phyloP scores from a whole-genome alignment of 2,797 vertebrate species.

The Ara ararauna region DNA sequence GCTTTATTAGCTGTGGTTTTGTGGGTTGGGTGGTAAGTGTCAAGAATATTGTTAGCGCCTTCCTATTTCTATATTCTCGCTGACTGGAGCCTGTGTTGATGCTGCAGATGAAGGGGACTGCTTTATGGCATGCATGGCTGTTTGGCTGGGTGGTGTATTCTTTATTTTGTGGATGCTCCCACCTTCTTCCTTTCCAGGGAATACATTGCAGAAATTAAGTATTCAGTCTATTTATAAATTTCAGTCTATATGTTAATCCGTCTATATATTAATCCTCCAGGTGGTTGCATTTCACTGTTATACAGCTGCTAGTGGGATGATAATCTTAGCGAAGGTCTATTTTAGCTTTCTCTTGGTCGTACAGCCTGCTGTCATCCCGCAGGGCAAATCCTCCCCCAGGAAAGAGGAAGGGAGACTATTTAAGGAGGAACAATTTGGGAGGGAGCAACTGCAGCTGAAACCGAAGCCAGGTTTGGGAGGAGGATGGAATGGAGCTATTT shows the following conservation, averaged over 20 bases:
- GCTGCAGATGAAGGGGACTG: neutral
- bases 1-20: neutral
- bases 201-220: neutral
- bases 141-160: neutral
- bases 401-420: conserved; percentile 8
- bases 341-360: neutral
- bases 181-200: neutral
- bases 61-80: neutral
- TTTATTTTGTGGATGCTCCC: neutral
- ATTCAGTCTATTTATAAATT: neutral
- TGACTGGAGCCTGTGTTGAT: fast-evolving
- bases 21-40: neutral
- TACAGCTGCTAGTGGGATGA: neutral
- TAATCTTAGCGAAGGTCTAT: neutral
- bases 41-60: neutral
- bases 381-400: neutral
- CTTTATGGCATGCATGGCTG: neutral
- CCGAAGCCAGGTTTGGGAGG: neutral
- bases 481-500: conserved; percentile 41
- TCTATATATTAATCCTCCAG: neutral
- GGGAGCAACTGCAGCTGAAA: conserved; percentile 49
- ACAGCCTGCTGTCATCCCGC: neutral
- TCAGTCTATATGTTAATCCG: neutral
- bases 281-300: neutral
- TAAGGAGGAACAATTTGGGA: neutral